Conservation (phyloP, 2,113 vertebrate species). For the Casuarius casuarius region DNA sequence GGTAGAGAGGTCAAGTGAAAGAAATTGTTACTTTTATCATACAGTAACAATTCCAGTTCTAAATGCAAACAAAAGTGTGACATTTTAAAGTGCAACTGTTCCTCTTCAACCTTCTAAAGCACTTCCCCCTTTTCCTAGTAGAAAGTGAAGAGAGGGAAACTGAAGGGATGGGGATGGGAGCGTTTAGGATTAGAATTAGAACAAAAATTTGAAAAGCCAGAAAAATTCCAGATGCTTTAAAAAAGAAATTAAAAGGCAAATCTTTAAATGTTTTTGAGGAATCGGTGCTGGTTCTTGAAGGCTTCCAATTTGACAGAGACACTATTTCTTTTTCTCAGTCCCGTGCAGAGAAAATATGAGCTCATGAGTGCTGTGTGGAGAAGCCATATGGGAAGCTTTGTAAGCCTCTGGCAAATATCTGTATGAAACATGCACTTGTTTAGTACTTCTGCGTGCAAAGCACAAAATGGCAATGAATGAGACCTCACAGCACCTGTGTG, state of each 20-base stretch:
- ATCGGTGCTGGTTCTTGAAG: background rate
- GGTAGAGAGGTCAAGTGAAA: background rate
- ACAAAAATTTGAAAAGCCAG: background rate
- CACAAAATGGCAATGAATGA: conserved; percentile 3
- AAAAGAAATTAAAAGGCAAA: background rate
- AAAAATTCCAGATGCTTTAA: background rate
- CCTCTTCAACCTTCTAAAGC: background rate
- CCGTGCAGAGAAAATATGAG: background rate
- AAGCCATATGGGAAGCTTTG: conserved; percentile 53
- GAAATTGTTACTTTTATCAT: background rate
- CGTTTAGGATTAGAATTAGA: background rate
- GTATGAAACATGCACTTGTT: conserved; percentile 3
- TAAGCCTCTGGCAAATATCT: conserved; percentile 65
- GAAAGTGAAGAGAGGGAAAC: background rate
- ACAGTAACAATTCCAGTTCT: background rate
- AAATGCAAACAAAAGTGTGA: background rate
- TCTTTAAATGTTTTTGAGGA: background rate
- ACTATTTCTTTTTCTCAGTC: background rate
- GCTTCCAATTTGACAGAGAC: background rate
- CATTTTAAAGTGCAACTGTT: background rate
- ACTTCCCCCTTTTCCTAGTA: background rate
- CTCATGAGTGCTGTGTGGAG: background rate
- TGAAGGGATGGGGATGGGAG: background rate
- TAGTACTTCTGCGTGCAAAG: conserved; percentile 26
- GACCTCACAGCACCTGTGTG: background rate